A percentile compares a stretch with the other conserved stretches of the same genome.
phyloP scores from a whole-genome alignment of 2,888 invertebrate genomes.

The Phalangium opilio region DNA sequence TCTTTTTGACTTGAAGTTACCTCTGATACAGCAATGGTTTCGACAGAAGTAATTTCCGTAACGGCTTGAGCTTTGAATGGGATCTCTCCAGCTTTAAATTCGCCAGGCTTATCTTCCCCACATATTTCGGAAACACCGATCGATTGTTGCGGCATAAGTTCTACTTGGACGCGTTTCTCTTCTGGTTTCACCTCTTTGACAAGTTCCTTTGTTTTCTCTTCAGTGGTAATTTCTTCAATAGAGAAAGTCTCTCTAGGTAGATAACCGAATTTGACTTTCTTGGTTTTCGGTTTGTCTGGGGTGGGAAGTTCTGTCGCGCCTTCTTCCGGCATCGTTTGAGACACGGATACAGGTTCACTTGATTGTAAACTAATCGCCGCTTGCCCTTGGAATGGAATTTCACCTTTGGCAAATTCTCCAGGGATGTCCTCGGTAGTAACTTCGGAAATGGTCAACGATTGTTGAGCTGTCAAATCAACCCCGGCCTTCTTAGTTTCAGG shows the following conservation, averaged over 20 bases:
- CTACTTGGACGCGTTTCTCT: not conserved
- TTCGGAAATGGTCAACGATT: not conserved
- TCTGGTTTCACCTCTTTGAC: not conserved
- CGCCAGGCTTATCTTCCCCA: slow-evolving; percentile 11
- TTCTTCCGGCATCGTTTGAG: not conserved
- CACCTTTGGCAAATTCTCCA: slow-evolving; percentile 6
- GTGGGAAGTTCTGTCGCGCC: no score
- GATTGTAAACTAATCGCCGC: slow-evolving; percentile 8
- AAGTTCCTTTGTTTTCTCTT: not conserved
- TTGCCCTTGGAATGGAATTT: slow-evolving; percentile 14
- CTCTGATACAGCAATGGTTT: slow-evolving; percentile 44
- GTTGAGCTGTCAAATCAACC: not conserved
- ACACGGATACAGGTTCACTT: not conserved
- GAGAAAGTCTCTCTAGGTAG: not conserved
- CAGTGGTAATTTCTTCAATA: not conserved
- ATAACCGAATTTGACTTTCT: slow-evolving; percentile 2
- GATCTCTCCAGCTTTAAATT: slow-evolving; percentile 18
- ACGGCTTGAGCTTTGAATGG: slow-evolving; percentile 36
- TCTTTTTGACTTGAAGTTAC: slow-evolving; percentile 24
- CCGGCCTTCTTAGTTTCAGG: slow-evolving; percentile 4
- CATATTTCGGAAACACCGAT: slow-evolving; percentile 15
- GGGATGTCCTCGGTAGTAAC: slow-evolving; percentile 6
- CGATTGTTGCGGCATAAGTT: slow-evolving; percentile 14
- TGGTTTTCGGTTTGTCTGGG: not conserved
- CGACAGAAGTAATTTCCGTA: slow-evolving; percentile 36